These are phyloP conservation scores for Oryzias curvinotus DNA, from an alignment of 2,113 vertebrate species.

Conservation along the genomic window DNA sequence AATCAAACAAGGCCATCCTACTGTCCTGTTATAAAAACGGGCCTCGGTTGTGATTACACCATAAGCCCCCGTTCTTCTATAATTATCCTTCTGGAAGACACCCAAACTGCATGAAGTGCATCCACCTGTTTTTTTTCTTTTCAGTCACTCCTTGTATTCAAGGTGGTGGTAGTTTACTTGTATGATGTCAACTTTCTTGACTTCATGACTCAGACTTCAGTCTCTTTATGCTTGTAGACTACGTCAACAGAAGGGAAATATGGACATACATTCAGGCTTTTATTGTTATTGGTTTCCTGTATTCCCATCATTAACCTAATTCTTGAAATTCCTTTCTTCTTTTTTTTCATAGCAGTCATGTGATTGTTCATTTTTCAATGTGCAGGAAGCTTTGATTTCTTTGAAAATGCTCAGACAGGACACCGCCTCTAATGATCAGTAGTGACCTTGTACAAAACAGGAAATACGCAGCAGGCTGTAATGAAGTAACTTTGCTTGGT, in stretches of 20 bases:
- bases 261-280: background rate
- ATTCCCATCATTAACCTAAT: too few relatives aligned
- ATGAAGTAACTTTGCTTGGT: constrained; percentile 19
- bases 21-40: too few relatives aligned
- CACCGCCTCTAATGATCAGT: constrained; percentile 5
- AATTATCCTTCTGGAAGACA: constrained; percentile 2
- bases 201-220: too few relatives aligned
- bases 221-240: background rate
- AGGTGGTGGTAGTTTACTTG: background rate
- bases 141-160: constrained; percentile 10
- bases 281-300: too few relatives aligned
- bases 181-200: too few relatives aligned
- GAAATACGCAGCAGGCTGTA: background rate
- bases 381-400: constrained; percentile 14
- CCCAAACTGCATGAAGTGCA: constrained; percentile 7
- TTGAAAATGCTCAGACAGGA: constrained; percentile 12
- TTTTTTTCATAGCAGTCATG: background rate
- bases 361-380: constrained; percentile 2
- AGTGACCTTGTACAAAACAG: constrained; percentile 2
- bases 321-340: background rate
- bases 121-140: constrained; percentile 21
- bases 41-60: background rate
- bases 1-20: too few relatives aligned
- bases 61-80: background rate
- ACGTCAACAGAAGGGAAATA: background rate